A percentile compares a stretch with the other conserved stretches of the same genome.
These are phyloP conservation scores for Monopterus albus DNA, from an alignment of 2,113 vertebrate species.

Conservation along the genomic window DNA sequence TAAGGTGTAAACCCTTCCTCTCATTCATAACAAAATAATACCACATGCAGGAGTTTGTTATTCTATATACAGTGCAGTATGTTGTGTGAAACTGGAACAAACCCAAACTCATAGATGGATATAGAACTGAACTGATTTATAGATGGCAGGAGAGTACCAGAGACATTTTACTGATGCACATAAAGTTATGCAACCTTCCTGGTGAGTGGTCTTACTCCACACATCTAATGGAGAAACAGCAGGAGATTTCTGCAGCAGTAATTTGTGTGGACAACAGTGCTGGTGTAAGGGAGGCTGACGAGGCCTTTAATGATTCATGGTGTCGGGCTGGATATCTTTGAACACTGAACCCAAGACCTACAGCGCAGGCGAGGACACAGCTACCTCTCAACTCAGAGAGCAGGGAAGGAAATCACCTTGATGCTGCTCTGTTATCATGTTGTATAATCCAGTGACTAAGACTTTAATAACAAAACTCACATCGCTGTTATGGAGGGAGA, in stretches of 20 bases:
- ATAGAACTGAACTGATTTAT: constrained; percentile 43
- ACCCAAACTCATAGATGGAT: constrained; percentile 13
- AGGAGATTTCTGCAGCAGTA: constrained; percentile 68
- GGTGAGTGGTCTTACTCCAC: constrained; percentile 58
- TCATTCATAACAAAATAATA: constrained; percentile 54
- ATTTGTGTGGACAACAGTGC: constrained; percentile 70
- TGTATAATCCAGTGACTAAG: constrained; percentile 20
- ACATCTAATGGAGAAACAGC: constrained; percentile 71
- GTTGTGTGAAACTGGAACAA: constrained; percentile 31
- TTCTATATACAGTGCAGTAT: background rate
- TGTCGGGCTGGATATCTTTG: constrained; percentile 68
- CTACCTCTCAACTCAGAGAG: constrained; percentile 21
- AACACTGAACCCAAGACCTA: constrained; percentile 68
- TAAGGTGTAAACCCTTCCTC: constrained; percentile 43
- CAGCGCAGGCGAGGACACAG: constrained; percentile 53
- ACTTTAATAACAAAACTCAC: background rate
- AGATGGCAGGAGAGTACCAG: constrained; percentile 26
- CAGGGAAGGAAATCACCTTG: constrained; percentile 14
- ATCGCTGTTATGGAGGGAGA: background rate
- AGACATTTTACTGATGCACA: constrained; percentile 68
- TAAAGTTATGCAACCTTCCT: constrained; percentile 65
- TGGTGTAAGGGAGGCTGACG: constrained; percentile 66
- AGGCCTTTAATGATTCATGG: constrained; percentile 78
- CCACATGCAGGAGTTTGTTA: constrained; percentile 32
- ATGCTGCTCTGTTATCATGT: constrained; percentile 22